A percentile compares a stretch with the other conserved stretches of the same genome.
These are phyloP conservation scores for Ondatra zibethicus DNA, from an alignment of 2,113 vertebrate genomes.

Conservation along the genomic window DNA sequence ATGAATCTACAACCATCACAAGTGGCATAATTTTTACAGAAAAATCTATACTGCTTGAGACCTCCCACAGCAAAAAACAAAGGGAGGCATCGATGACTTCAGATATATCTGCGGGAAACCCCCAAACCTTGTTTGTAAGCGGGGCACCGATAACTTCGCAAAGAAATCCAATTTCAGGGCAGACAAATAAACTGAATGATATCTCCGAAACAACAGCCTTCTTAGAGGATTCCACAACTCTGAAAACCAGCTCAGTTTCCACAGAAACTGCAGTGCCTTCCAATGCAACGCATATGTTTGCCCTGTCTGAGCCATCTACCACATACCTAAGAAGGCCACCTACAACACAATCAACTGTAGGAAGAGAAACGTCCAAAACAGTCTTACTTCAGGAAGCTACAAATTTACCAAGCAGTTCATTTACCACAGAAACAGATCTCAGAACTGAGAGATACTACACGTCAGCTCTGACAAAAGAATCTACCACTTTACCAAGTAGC, in stretches of 20 bases:
- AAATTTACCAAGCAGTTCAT: accelerated
- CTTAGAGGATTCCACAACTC: background rate
- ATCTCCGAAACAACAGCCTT: background rate
- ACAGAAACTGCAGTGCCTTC: accelerated
- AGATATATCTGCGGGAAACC: background rate
- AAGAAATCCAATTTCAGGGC: too few relatives aligned
- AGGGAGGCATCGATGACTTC: background rate
- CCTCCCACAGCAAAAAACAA: accelerated
- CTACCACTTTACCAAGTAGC: accelerated
- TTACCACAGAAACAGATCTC: too few relatives aligned
- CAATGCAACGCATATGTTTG: accelerated
- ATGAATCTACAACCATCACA: background rate
- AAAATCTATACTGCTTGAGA: accelerated
- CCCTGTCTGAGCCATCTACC: background rate
- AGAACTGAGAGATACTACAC: too few relatives aligned
- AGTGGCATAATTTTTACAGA: accelerated
- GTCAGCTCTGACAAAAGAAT: too few relatives aligned
- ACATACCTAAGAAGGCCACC: accelerated
- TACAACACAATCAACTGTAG: too few relatives aligned
- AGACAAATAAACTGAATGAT: background rate
- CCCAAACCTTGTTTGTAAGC: too few relatives aligned
- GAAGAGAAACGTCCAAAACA: background rate
- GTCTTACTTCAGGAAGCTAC: background rate
- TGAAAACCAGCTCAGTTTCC: accelerated
- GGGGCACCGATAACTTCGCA: accelerated